phyloP scores from a whole-genome alignment of 2,113 vertebrate species.

The Pontoporia blainvillei region DNA sequence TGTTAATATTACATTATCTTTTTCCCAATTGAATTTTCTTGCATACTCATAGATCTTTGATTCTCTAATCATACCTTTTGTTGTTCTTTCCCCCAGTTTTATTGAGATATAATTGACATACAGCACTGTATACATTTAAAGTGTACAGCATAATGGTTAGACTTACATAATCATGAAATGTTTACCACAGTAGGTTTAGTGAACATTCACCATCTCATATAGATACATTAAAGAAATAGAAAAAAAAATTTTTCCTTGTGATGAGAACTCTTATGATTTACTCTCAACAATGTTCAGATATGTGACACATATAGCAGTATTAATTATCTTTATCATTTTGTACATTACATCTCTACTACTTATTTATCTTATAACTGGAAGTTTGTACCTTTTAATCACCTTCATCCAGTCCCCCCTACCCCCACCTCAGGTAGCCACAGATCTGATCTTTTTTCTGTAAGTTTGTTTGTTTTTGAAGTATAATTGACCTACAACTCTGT shows the following conservation, averaged over 20 bases:
- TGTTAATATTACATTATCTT: neutral
- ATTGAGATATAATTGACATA: neutral
- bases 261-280: neutral
- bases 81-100: neutral
- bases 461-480: neutral
- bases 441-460: neutral
- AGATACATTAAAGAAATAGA: neutral
- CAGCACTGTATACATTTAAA: neutral
- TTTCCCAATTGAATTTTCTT: neutral
- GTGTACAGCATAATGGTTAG: neutral
- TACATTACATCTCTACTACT: neutral
- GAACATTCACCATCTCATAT: neutral
- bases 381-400: neutral
- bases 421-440: neutral
- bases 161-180: neutral
- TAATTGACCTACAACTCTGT: neutral
- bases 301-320: neutral
- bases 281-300: neutral
- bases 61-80: neutral
- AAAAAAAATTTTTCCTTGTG: neutral
- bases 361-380: neutral
- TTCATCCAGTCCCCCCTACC: neutral
- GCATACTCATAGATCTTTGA: neutral
- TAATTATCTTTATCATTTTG: neutral
- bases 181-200: neutral